Evolutionary conservation across 2,888 invertebrate species (phyloP).

Genomic region (Rhingia rostrata): DNA sequence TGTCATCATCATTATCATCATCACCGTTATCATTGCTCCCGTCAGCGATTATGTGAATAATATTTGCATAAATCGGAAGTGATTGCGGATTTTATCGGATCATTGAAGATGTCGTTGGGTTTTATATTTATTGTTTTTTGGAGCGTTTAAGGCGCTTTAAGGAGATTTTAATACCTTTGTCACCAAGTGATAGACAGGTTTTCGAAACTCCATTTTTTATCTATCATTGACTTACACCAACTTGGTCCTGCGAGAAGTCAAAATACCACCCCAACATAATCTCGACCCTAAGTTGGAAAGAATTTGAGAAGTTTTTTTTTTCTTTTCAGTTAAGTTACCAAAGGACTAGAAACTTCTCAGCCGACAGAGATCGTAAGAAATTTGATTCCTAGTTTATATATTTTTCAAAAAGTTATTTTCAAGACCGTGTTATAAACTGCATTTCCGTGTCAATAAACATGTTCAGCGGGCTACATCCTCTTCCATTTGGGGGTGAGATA

Average conservation of each 20-base stretch:
- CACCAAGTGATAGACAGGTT: no score
- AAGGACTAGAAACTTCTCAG: neutral
- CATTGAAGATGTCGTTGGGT: conserved; percentile 37
- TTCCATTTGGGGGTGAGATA: neutral
- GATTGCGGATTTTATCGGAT: conserved; percentile 41
- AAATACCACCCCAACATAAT: no score
- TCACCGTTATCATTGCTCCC: neutral
- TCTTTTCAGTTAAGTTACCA: neutral
- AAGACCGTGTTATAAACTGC: conserved; percentile 4
- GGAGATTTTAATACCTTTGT: no score
- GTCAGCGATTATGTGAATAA: conserved; percentile 33
- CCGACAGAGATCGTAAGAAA: neutral
- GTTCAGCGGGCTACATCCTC: neutral
- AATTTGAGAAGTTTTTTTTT: no score
- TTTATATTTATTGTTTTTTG: conserved; percentile 12
- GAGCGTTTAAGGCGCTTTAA: no score
- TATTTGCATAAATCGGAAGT: conserved; percentile 56
- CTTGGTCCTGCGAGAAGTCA: no score
- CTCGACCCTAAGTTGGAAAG: no score
- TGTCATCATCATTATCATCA: neutral
- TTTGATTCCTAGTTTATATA: neutral
- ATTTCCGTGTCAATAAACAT: conserved; percentile 17
- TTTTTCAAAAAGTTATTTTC: conserved; percentile 8
- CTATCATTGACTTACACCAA: no score
- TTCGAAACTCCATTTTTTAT: no score